These are phyloP conservation scores for Melinopterus prodromus DNA, from an alignment of 2,888 invertebrate species.

Conservation along the genomic window DNA sequence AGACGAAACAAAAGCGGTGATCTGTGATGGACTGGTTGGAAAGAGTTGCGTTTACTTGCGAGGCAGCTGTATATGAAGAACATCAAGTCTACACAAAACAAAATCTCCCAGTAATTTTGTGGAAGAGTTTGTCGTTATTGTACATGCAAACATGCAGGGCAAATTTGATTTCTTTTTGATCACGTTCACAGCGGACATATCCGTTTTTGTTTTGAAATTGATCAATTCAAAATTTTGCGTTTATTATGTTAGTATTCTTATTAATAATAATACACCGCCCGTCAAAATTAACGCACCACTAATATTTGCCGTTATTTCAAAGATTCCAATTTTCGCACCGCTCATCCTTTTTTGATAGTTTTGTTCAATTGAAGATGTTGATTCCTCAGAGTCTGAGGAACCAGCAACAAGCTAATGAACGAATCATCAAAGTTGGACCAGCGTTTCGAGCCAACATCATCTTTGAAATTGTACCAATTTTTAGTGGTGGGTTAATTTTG, in stretches of 20 bases:
- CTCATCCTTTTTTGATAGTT: no score
- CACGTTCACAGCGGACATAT: neutral
- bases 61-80: neutral
- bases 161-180: neutral
- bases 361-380: no score
- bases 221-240: slow-evolving; percentile 4
- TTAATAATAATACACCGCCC: neutral
- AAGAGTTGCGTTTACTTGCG: neutral
- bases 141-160: neutral
- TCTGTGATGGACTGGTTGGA: neutral
- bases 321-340: no score
- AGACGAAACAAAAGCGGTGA: neutral
- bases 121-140: neutral
- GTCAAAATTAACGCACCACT: no score
- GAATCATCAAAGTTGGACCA: no score
- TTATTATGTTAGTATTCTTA: neutral
- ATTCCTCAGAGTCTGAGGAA: no score
- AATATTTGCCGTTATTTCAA: no score
- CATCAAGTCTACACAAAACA: neutral
- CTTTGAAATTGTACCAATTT: no score
- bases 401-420: no score
- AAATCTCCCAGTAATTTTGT: neutral
- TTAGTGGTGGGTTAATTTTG: no score
- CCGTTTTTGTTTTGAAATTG: neutral
- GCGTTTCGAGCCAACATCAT: no score